Conservation (phyloP, 2,888 invertebrate genomes). For the Resseliella maxima region DNA sequence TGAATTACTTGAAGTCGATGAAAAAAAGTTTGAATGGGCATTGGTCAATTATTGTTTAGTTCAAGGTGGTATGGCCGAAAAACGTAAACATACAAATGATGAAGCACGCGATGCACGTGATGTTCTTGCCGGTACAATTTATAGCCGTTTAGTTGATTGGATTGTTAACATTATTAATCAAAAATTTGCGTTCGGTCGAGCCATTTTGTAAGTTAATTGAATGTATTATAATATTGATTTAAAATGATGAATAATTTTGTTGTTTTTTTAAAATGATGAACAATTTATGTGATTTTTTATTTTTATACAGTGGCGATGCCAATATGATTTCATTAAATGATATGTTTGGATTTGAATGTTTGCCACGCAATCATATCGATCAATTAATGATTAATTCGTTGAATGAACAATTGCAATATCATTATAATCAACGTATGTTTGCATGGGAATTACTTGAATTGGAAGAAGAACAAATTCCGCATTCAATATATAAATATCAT, state of each 20-base stretch:
- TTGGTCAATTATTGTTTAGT: constrained; percentile 87
- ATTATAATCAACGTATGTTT: constrained; percentile 91
- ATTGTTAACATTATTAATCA: constrained; percentile 86
- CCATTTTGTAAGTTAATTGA: constrained; percentile 81
- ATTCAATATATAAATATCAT: constrained; percentile 80
- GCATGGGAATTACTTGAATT: constrained; percentile 88
- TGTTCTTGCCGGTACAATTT: constrained; percentile 85
- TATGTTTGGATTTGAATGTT: constrained; percentile 94
- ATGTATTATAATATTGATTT: neutral
- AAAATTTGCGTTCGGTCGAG: constrained; percentile 83
- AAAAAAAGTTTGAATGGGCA: constrained; percentile 86
- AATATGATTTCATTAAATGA: constrained; percentile 86
- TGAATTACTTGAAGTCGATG: constrained; percentile 79
- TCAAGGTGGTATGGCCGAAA: constrained; percentile 71
- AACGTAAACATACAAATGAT: constrained; percentile 75
- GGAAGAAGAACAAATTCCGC: constrained; percentile 82
- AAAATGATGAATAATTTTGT: neutral
- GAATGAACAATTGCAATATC: constrained; percentile 94
- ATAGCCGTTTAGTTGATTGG: constrained; percentile 88
- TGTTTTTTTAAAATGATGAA: too few species aligned
- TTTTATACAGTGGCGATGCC: constrained; percentile 80
- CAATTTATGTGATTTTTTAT: too few species aligned
- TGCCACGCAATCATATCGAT: constrained; percentile 84
- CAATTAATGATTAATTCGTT: constrained; percentile 89
- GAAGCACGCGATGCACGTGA: constrained; percentile 88